Evolutionary conservation across 2,113 vertebrate species (phyloP).

Genomic region (Lophochroa leadbeateri): DNA sequence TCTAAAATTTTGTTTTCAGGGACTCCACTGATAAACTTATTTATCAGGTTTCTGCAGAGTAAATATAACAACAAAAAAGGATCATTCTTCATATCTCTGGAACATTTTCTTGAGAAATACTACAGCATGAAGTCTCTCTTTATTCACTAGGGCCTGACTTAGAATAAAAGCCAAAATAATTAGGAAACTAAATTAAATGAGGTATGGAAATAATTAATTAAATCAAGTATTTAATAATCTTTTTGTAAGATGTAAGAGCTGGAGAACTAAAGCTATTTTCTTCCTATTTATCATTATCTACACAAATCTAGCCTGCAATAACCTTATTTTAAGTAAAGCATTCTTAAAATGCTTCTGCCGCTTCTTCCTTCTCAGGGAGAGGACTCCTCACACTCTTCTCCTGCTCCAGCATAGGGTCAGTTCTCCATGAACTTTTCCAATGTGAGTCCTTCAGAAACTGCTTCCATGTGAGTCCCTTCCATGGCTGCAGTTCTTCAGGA

Average conservation of each 20-base stretch:
- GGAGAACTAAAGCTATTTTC: neutral
- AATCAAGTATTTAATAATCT: neutral
- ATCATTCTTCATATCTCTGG: neutral
- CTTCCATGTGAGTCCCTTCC: neutral
- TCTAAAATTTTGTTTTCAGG: neutral
- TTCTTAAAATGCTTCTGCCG: neutral
- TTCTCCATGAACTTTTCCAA: neutral
- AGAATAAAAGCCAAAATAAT: neutral
- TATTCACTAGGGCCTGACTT: neutral
- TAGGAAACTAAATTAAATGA: neutral
- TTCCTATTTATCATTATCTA: neutral
- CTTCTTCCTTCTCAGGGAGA: neutral
- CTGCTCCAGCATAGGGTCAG: neutral
- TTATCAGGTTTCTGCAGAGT: neutral
- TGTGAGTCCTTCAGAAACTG: neutral
- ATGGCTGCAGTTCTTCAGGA: neutral
- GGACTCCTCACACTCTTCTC: neutral
- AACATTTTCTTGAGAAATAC: neutral
- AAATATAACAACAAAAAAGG: neutral
- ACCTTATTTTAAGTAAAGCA: neutral
- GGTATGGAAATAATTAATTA: neutral
- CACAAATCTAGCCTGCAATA: neutral
- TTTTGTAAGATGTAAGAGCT: neutral
- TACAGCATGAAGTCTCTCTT: neutral
- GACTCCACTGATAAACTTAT: neutral